Evolutionary conservation across 2,797 vertebrate species (phyloP).

Genomic region (Siniperca scherzeri): DNA sequence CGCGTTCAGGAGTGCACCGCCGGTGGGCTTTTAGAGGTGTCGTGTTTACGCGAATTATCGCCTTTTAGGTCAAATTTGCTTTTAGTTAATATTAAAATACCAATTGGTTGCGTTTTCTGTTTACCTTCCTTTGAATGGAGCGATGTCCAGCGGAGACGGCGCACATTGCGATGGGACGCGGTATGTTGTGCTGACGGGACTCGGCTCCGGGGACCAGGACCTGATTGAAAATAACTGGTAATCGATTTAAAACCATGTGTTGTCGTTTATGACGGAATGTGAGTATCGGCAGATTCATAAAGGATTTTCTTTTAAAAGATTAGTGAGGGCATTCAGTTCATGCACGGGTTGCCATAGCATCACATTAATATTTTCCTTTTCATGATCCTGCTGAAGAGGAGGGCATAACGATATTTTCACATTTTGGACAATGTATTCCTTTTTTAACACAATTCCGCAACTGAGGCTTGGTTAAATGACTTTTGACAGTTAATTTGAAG

Average conservation of each 20-base stretch:
- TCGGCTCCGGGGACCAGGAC: slow-evolving; percentile 22
- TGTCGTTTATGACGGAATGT: slow-evolving; percentile 39
- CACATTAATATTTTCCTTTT: slow-evolving; percentile 37
- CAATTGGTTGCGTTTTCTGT: neutral
- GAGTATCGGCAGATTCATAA: slow-evolving; percentile 5
- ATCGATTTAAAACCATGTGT: slow-evolving; percentile 21
- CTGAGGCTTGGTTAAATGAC: slow-evolving; percentile 58
- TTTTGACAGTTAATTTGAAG: slow-evolving; percentile 22
- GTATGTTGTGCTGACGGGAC: slow-evolving; percentile 48
- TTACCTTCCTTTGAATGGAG: slow-evolving; percentile 39
- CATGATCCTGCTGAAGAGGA: slow-evolving; percentile 35
- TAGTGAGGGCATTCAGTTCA: slow-evolving; percentile 28
- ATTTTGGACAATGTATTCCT: slow-evolving; percentile 68
- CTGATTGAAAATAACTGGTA: slow-evolving; percentile 36
- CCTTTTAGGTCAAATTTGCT: neutral
- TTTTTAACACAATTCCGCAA: slow-evolving; percentile 57
- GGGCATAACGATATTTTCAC: neutral
- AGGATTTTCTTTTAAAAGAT: slow-evolving; percentile 19
- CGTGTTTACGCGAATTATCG: neutral
- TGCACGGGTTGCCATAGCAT: slow-evolving; percentile 46
- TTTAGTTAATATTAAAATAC: neutral
- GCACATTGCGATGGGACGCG: slow-evolving; percentile 50
- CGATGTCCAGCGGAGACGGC: slow-evolving; percentile 41
- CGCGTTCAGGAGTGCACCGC: slow-evolving; percentile 20
- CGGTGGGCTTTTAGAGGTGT: neutral